Percentiles rank a stretch among this genome's conserved stretches.
phyloP scores from a whole-genome alignment of 92 coral and sea anemone species.

The Micromussa lordhowensis region DNA sequence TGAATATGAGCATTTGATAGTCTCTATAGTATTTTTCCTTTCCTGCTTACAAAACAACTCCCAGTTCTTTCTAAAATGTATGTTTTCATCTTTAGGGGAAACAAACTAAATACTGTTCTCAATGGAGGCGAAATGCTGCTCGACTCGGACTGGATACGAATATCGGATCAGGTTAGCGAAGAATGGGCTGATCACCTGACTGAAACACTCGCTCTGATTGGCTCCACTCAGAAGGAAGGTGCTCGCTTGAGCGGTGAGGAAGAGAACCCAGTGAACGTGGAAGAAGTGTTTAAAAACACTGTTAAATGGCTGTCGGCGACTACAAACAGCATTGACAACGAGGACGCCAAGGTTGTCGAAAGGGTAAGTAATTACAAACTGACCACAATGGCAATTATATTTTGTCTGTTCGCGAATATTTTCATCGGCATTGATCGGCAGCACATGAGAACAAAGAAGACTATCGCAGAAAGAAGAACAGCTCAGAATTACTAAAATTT shows the following conservation, averaged over 20 bases:
- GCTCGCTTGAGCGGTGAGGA: conserved; percentile 74
- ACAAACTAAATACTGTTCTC: conserved; percentile 81
- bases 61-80: background rate
- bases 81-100: conserved; percentile 70
- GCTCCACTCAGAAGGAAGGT: conserved; percentile 87
- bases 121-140: conserved; percentile 86
- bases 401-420: background rate
- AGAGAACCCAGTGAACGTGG: conserved; percentile 78
- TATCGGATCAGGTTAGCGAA: conserved; percentile 79
- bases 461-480: background rate
- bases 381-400: no score
- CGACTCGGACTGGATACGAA: conserved; percentile 95
- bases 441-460: background rate
- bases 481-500: no score
- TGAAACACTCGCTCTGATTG: conserved; percentile 76
- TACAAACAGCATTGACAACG: conserved; percentile 89
- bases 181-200: conserved; percentile 89
- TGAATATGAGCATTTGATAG: no score
- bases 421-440: background rate
- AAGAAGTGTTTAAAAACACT: conserved; percentile 74
- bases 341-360: conserved; percentile 91
- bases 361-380: conserved; percentile 64
- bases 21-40: no score
- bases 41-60: background rate
- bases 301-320: conserved; percentile 90